A percentile compares a stretch with the other conserved stretches of the same genome.
These are phyloP conservation scores for Hippasteria phrygiana DNA, from an alignment of 53 echinoderm and acorn worm species.

Conservation along the genomic window DNA sequence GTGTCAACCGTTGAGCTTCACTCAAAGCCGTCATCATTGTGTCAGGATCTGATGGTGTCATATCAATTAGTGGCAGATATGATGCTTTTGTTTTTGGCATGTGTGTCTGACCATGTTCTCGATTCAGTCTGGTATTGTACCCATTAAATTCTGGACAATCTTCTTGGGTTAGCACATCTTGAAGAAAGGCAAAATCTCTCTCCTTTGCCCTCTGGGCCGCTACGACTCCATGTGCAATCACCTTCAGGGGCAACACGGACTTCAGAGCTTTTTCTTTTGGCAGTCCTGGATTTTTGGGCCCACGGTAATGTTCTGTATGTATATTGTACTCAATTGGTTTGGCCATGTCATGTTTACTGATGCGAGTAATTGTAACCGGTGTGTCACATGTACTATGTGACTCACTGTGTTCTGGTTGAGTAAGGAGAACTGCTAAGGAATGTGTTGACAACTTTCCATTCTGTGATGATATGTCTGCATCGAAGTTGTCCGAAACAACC, in stretches of 20 bases:
- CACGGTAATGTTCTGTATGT: neutral
- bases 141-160: conserved; percentile 44
- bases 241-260: conserved; percentile 15
- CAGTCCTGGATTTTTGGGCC: neutral
- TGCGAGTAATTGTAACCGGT: no score
- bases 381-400: conserved; percentile 23
- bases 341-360: conserved; percentile 63
- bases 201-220: neutral
- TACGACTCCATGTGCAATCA: neutral
- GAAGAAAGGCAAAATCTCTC: conserved; percentile 4
- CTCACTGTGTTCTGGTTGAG: conserved; percentile 59
- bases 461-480: conserved; percentile 76
- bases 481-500: conserved; percentile 76
- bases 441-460: conserved; percentile 66
- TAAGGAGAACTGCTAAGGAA: conserved; percentile 74
- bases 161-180: neutral
- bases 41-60: conserved; percentile 44
- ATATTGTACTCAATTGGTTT: conserved; percentile 26
- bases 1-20: conserved; percentile 60
- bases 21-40: conserved; percentile 60
- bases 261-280: neutral
- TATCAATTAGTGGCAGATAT: conserved; percentile 15
- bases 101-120: neutral
- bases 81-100: neutral
- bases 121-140: conserved; percentile 14